These are phyloP conservation scores for Zapornia atra DNA, from an alignment of 2,113 vertebrate species.

Conservation along the genomic window DNA sequence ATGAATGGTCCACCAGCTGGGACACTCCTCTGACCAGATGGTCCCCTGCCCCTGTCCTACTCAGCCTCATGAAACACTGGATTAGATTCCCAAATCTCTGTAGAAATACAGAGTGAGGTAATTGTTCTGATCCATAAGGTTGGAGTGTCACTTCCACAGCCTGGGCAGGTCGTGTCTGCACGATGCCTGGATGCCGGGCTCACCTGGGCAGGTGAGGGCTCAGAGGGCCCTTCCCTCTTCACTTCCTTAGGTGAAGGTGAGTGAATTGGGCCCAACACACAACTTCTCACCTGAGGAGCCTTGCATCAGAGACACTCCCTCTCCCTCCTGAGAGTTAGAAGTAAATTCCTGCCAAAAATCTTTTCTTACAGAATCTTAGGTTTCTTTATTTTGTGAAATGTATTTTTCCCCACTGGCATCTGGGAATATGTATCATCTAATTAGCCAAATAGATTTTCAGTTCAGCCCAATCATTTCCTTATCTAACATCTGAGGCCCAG, in stretches of 20 bases:
- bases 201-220: not conserved
- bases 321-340: conserved; percentile 9
- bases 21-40: not conserved
- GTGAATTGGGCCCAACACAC: not conserved
- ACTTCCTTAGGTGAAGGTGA: not conserved
- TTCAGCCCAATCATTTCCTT: conserved; percentile 82
- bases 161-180: accelerated
- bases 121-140: accelerated
- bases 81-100: not conserved
- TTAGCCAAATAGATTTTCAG: conserved; percentile 85
- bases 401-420: conserved; percentile 51
- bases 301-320: not conserved
- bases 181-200: not conserved
- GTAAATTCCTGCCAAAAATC: conserved; percentile 56
- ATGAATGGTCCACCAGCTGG: not conserved
- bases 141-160: not conserved
- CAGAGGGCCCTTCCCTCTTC: not conserved
- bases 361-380: conserved; percentile 66
- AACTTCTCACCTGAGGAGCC: not conserved
- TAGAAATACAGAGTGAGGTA: not conserved
- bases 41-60: not conserved
- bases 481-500: conserved; percentile 78
- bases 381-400: conserved; percentile 72
- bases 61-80: accelerated
- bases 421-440: conserved; percentile 82